These are phyloP conservation scores for Ophion costatus DNA, from an alignment of 2,888 invertebrate species.

Conservation along the genomic window DNA sequence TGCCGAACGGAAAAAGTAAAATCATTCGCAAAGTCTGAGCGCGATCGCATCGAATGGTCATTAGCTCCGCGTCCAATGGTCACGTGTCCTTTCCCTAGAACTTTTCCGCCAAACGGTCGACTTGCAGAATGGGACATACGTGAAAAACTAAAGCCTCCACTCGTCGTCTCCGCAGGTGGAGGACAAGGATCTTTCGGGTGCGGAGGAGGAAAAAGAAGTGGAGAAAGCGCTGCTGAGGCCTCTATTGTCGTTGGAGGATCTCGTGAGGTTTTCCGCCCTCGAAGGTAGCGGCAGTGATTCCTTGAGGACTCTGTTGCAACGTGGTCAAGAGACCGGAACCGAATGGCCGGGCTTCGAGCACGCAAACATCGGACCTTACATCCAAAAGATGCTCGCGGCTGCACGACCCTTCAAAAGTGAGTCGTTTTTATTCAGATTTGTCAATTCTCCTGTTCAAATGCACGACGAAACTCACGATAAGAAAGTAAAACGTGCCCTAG, in stretches of 20 bases:
- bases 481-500: too few species aligned
- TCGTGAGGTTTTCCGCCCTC: conserved; percentile 85
- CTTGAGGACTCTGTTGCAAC: conserved; percentile 84
- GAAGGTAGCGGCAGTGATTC: conserved; percentile 84
- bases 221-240: conserved; percentile 86
- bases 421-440: neutral
- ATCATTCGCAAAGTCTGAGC: neutral
- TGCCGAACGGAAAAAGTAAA: neutral
- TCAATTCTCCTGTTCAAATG: neutral
- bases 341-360: conserved; percentile 85
- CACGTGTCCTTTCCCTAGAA: conserved; percentile 35
- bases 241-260: conserved; percentile 86
- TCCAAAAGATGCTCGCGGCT: conserved; percentile 85
- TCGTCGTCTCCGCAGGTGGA: conserved; percentile 83
- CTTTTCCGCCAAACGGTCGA: conserved; percentile 15
- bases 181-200: conserved; percentile 86
- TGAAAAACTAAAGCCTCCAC: conserved; percentile 67
- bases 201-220: conserved; percentile 87
- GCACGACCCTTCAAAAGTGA: conserved; percentile 81
- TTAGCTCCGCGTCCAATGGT: conserved; percentile 20
- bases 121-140: conserved; percentile 66
- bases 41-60: neutral
- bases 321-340: conserved; percentile 83
- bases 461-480: neutral
- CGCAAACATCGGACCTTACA: conserved; percentile 85